phyloP scores from a whole-genome alignment of 2,797 vertebrate species.

The Pseudochromis fuscus region DNA sequence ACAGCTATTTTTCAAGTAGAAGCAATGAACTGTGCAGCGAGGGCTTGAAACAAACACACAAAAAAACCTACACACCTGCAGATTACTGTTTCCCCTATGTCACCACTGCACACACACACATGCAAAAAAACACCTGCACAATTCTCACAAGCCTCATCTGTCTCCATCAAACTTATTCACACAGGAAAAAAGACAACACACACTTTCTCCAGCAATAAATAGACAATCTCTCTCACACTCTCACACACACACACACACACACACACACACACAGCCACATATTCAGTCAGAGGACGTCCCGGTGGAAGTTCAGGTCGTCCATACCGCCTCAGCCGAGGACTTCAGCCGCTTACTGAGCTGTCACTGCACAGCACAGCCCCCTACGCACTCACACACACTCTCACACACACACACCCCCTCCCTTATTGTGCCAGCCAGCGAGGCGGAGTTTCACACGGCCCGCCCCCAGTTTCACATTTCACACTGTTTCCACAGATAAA shows the following conservation, averaged over 20 bases:
- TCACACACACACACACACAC: slow-evolving; percentile 13
- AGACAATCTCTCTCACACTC: background rate
- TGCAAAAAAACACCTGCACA: slow-evolving; percentile 40
- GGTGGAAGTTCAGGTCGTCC: slow-evolving; percentile 58
- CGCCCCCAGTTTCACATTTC: slow-evolving; percentile 70
- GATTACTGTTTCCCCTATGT: background rate
- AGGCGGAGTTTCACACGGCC: slow-evolving; percentile 63
- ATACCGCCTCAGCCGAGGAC: slow-evolving; percentile 59
- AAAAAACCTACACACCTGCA: background rate
- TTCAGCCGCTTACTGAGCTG: slow-evolving; percentile 73
- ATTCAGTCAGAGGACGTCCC: slow-evolving; percentile 62
- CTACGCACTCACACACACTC: slow-evolving; percentile 34
- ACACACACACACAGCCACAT: slow-evolving; percentile 42
- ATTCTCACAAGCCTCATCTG: slow-evolving; percentile 19
- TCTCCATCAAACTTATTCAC: background rate
- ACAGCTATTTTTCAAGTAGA: background rate
- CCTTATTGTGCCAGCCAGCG: slow-evolving; percentile 35
- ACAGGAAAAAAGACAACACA: slow-evolving; percentile 5
- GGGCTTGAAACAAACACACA: background rate
- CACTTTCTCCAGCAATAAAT: slow-evolving; percentile 13
- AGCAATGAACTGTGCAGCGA: background rate
- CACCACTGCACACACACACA: background rate
- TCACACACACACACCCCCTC: slow-evolving; percentile 28
- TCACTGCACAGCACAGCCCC: slow-evolving; percentile 62
- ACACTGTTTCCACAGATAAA: slow-evolving; percentile 35